Evolutionary conservation across 2,888 invertebrate species (phyloP).

Genomic region (Ichneumoninae sp.): DNA sequence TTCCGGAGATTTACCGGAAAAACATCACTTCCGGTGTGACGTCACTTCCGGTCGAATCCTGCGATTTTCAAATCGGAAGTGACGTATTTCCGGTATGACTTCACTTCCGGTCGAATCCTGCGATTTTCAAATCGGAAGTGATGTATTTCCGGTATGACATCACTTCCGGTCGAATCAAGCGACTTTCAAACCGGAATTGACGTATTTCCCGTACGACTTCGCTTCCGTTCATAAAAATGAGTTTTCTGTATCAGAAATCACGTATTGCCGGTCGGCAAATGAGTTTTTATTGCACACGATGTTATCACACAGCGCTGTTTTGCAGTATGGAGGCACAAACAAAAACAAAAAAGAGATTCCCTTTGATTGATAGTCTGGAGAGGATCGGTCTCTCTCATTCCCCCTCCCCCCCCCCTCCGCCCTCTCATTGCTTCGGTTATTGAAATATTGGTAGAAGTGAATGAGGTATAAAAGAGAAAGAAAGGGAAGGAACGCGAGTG

Average conservation of each 20-base stretch:
- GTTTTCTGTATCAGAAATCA: neutral
- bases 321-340: neutral
- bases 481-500: constrained; percentile 35
- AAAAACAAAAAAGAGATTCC: constrained; percentile 50
- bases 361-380: constrained; percentile 81
- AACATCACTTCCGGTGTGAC: too few relatives aligned
- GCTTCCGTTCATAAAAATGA: neutral
- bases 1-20: too few relatives aligned
- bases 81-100: too few relatives aligned
- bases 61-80: too few relatives aligned
- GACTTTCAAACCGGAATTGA: too few relatives aligned
- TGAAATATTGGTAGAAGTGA: constrained; percentile 75
- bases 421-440: constrained; percentile 76
- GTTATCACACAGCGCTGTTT: neutral
- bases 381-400: constrained; percentile 63
- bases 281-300: neutral
- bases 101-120: too few relatives aligned
- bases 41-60: too few relatives aligned
- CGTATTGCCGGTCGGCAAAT: neutral
- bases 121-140: too few relatives aligned
- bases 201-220: neutral
- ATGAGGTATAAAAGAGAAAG: constrained; percentile 52
- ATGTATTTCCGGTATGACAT: too few relatives aligned
- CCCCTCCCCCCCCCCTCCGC: neutral
- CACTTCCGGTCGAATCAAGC: too few relatives aligned